A percentile compares a stretch with the other conserved stretches of the same genome.
Conservation (phyloP, 2,888 invertebrate species). For the Lapara coniferarum region DNA sequence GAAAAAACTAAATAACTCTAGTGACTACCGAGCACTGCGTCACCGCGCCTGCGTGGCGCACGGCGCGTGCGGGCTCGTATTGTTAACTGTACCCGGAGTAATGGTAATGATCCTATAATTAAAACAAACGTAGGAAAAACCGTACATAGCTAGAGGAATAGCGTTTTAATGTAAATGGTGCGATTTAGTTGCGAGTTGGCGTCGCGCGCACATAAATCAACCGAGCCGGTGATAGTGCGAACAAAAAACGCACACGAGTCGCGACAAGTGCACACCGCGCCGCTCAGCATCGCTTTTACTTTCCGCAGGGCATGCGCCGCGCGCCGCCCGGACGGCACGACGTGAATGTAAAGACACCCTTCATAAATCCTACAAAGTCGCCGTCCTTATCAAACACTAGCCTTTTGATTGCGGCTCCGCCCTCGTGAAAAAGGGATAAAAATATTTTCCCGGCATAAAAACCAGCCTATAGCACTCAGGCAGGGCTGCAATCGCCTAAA, state of each 20-base stretch:
- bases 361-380: too few species aligned
- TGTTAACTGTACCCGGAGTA: conserved; percentile 12
- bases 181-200: background rate
- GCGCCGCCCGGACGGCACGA: conserved; percentile 7
- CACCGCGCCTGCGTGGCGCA: background rate
- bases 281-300: conserved; percentile 38
- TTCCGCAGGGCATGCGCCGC: conserved; percentile 30
- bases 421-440: too few species aligned
- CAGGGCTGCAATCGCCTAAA: too few species aligned
- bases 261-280: conserved; percentile 7
- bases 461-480: too few species aligned
- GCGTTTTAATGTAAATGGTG: background rate
- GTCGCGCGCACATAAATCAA: conserved; percentile 7
- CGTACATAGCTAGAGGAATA: background rate
- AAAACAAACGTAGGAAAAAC: background rate
- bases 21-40: background rate
- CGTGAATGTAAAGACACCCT: too few species aligned
- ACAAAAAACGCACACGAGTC: conserved; percentile 20
- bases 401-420: too few species aligned
- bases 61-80: background rate
- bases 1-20: background rate
- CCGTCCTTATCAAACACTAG: too few species aligned
- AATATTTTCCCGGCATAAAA: too few species aligned
- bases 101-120: background rate
- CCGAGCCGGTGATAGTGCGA: background rate